Evolutionary conservation across 2,113 vertebrate genomes (phyloP).

Genomic region (Megaleporinus macrocephalus): DNA sequence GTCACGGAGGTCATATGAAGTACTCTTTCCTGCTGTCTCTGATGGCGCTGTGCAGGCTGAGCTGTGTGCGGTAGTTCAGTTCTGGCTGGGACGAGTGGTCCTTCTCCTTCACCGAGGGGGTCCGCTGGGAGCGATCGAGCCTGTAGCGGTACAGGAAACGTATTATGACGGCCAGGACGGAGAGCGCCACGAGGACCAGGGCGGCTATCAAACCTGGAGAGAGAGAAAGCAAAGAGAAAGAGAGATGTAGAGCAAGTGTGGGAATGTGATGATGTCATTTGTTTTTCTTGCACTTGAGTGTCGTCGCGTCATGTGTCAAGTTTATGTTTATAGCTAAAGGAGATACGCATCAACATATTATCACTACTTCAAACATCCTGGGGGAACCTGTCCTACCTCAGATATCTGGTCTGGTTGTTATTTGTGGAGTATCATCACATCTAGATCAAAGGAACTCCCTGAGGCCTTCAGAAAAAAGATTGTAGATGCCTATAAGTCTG

Average conservation of each 20-base stretch:
- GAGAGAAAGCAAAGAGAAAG: slow-evolving; percentile 21
- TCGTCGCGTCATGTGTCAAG: too few relatives aligned
- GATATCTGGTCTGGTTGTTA: too few relatives aligned
- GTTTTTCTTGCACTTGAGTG: too few relatives aligned
- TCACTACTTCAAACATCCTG: too few relatives aligned
- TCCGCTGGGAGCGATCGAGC: slow-evolving; percentile 72
- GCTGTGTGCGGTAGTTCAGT: slow-evolving; percentile 78
- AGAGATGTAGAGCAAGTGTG: neutral
- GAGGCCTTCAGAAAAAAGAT: too few relatives aligned
- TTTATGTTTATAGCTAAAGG: too few relatives aligned
- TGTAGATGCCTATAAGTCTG: too few relatives aligned
- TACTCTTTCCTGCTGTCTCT: slow-evolving; percentile 86
- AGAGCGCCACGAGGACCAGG: slow-evolving; percentile 83
- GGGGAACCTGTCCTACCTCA: too few relatives aligned
- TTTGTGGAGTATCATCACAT: too few relatives aligned
- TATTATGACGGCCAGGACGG: slow-evolving; percentile 79
- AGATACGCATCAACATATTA: too few relatives aligned
- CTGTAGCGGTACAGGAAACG: slow-evolving; percentile 85
- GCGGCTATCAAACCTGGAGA: slow-evolving; percentile 83
- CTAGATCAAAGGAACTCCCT: too few relatives aligned
- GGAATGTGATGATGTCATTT: too few relatives aligned
- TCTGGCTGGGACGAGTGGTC: slow-evolving; percentile 80
- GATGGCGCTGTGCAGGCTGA: slow-evolving; percentile 84
- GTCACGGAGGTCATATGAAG: slow-evolving; percentile 79
- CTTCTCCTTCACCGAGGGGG: slow-evolving; percentile 75